These are phyloP conservation scores for Zosterops lateralis DNA, from an alignment of 2,113 vertebrate genomes.

Conservation along the genomic window DNA sequence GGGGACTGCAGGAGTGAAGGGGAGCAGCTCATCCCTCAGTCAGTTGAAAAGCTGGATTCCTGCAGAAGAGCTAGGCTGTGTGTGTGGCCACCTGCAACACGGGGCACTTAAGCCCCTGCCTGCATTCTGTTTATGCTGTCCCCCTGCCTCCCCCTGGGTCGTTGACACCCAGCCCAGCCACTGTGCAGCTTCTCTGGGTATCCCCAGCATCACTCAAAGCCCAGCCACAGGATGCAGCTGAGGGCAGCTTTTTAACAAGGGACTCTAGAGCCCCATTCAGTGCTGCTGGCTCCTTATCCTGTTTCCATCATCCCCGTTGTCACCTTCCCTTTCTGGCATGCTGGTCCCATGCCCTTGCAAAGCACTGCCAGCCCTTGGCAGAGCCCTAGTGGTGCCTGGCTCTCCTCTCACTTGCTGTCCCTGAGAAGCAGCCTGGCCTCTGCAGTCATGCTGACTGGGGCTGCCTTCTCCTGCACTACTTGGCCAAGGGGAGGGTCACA, in stretches of 20 bases:
- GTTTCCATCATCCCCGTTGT: background rate
- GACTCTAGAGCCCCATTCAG: background rate
- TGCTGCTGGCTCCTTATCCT: background rate
- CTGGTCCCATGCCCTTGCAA: background rate
- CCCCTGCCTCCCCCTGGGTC: no score
- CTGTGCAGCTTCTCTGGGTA: background rate
- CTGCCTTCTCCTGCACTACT: background rate
- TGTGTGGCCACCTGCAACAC: background rate
- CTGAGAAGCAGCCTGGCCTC: background rate
- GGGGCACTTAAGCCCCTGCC: background rate
- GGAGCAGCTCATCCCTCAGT: fast-evolving
- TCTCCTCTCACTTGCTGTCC: background rate
- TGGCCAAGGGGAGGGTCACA: background rate
- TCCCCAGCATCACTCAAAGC: background rate
- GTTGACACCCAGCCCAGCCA: background rate
- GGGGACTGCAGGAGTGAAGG: fast-evolving
- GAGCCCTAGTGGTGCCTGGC: background rate
- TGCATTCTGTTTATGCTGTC: background rate
- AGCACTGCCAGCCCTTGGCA: background rate
- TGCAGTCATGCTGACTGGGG: background rate
- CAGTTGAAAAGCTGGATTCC: background rate
- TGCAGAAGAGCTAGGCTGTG: background rate
- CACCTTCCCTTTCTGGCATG: background rate
- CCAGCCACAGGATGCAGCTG: background rate
- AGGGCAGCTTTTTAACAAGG: background rate